Conservation (phyloP, 2,797 vertebrate genomes). For the Cephalopachus bancanus region DNA sequence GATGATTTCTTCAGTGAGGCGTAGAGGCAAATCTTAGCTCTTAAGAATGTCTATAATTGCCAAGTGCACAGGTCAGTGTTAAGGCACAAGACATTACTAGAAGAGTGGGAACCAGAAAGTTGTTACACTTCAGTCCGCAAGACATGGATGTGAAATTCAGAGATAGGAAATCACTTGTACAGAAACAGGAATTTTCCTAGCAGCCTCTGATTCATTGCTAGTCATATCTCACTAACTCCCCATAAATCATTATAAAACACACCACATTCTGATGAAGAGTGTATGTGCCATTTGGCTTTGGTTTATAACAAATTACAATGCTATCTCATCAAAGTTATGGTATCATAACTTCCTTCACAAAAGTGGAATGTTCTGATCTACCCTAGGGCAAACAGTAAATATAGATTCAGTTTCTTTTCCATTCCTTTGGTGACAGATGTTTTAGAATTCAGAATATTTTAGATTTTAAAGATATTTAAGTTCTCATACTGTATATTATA, state of each 20-base stretch:
- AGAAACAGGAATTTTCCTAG: neutral
- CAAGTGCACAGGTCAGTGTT: neutral
- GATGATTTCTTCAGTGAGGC: neutral
- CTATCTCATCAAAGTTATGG: neutral
- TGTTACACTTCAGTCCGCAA: neutral
- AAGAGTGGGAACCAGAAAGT: neutral
- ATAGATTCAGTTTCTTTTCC: neutral
- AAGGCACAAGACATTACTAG: neutral
- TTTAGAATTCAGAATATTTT: constrained; percentile 35
- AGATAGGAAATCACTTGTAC: neutral
- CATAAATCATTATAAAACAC: neutral
- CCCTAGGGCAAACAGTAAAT: neutral
- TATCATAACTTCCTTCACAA: neutral
- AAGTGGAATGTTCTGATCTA: neutral
- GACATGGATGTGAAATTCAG: neutral
- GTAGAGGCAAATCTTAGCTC: neutral
- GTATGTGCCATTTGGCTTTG: neutral
- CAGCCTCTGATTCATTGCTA: constrained; percentile 24
- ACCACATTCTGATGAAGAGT: neutral
- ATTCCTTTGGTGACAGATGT: neutral
- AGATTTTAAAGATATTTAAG: neutral
- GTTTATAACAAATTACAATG: neutral
- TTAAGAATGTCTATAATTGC: neutral
- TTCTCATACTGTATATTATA: neutral
- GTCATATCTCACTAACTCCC: neutral